A percentile compares a stretch with the other conserved stretches of the same genome.
These are phyloP conservation scores for Anseranas semipalmata DNA, from an alignment of 2,113 vertebrate species.

Conservation along the genomic window DNA sequence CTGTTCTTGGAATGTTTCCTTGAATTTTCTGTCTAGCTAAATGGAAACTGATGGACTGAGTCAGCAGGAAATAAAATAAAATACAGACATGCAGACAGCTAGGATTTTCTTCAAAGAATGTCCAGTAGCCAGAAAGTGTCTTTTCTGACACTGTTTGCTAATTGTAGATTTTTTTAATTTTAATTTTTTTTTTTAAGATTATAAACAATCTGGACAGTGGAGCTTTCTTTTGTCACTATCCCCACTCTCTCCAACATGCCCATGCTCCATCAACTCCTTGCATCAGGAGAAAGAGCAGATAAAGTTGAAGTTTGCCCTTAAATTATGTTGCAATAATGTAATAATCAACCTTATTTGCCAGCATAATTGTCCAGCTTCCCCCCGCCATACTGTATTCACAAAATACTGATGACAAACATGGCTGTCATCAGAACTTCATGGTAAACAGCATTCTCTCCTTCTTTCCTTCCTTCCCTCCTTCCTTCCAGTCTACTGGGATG, in stretches of 20 bases:
- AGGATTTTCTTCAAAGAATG: not conserved
- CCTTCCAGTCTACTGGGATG: not conserved
- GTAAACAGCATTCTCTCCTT: too few relatives aligned
- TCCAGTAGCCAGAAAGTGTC: not conserved
- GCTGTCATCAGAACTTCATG: not conserved
- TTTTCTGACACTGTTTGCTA: not conserved
- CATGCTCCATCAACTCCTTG: not conserved
- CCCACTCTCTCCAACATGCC: not conserved
- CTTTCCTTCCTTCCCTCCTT: not conserved
- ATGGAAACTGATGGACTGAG: conserved; percentile 8
- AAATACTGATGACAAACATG: not conserved
- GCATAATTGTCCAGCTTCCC: not conserved
- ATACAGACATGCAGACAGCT: not conserved
- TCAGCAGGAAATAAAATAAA: not conserved
- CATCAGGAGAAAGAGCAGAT: not conserved
- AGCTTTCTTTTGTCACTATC: not conserved
- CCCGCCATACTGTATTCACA: not conserved
- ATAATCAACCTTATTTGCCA: not conserved
- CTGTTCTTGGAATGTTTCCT: conserved; percentile 4
- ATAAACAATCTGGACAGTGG: not conserved
- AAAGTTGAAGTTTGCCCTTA: not conserved
- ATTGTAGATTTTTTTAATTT: not conserved
- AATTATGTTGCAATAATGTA: not conserved
- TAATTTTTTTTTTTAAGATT: too few relatives aligned
- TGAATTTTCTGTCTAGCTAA: conserved; percentile 27